These are phyloP conservation scores for Pocota personata DNA, from an alignment of 2,888 invertebrate genomes.

Conservation along the genomic window DNA sequence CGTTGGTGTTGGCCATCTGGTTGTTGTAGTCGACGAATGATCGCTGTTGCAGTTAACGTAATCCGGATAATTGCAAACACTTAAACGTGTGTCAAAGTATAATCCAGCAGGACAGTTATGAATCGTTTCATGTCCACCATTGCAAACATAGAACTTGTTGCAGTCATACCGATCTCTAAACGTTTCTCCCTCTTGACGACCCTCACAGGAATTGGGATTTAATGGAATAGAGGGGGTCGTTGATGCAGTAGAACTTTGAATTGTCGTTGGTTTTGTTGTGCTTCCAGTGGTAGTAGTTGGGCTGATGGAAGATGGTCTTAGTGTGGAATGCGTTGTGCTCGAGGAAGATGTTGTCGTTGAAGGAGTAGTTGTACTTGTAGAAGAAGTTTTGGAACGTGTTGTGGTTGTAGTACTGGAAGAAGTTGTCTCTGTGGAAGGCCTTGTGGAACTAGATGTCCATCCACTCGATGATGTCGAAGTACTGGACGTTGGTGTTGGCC, in stretches of 20 bases:
- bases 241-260: background rate
- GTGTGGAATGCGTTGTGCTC: too few species aligned
- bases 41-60: background rate
- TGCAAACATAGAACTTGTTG: background rate
- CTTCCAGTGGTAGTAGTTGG: background rate
- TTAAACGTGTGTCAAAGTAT: background rate
- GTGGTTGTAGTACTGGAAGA: background rate
- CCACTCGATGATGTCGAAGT: too few species aligned
- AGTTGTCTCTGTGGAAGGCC: background rate
- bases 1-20: too few species aligned
- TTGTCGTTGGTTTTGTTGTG: background rate
- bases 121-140: background rate
- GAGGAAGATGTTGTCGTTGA: background rate
- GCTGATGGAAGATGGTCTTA: too few species aligned
- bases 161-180: constrained; percentile 3
- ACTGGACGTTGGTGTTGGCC: background rate
- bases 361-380: background rate
- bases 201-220: background rate
- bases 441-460: background rate
- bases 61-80: background rate
- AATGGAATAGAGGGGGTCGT: background rate
- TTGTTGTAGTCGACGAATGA: too few species aligned
- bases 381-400: background rate
- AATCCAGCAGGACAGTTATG: background rate
- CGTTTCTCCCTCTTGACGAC: background rate